These are phyloP conservation scores for Gallinago jamesoni DNA, from an alignment of 2,113 vertebrate genomes.

Conservation along the genomic window DNA sequence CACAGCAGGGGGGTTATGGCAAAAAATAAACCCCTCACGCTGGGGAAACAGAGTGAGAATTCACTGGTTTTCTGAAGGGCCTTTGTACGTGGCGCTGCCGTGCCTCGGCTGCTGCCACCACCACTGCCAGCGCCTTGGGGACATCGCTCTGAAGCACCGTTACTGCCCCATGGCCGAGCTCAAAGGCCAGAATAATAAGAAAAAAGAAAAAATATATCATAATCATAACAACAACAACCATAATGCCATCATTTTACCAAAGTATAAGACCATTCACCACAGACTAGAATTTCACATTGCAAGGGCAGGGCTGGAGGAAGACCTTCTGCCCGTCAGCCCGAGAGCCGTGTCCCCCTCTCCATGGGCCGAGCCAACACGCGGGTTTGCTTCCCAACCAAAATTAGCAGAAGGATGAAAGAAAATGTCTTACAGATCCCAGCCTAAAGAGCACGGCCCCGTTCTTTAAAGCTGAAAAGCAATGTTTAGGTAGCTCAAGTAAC, in stretches of 20 bases:
- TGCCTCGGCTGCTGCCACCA: background rate
- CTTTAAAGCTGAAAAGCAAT: background rate
- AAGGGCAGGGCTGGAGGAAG: background rate
- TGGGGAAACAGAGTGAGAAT: background rate
- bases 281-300: background rate
- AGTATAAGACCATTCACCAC: background rate
- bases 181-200: background rate
- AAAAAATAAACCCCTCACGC: background rate
- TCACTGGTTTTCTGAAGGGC: background rate
- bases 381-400: background rate
- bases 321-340: background rate
- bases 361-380: background rate
- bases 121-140: no score
- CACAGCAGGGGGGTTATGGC: background rate
- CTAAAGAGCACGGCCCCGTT: accelerated
- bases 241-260: background rate
- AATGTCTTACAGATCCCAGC: background rate
- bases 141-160: background rate
- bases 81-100: background rate
- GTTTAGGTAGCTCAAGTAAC: background rate
- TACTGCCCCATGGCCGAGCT: background rate
- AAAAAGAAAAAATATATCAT: background rate
- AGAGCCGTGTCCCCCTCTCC: background rate
- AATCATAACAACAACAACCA: background rate
- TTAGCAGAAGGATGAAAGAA: background rate